Conservation (phyloP, 2,113 vertebrate species). For the Urocitellus parryii region DNA sequence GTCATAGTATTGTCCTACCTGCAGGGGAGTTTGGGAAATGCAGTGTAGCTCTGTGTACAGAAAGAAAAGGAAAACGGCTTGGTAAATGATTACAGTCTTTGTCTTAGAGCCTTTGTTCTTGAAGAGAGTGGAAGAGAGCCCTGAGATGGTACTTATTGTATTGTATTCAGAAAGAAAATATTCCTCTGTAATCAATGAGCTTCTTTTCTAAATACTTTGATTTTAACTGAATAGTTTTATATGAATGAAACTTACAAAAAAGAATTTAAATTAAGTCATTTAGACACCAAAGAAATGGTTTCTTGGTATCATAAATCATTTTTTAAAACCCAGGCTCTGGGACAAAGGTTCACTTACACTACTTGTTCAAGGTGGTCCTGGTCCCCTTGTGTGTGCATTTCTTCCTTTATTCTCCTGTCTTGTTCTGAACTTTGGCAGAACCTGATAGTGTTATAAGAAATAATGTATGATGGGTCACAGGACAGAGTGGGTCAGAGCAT, state of each 20-base stretch:
- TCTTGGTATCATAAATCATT: not conserved
- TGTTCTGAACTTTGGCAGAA: not conserved
- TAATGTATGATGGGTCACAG: not conserved
- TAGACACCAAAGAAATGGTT: not conserved
- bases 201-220: not conserved
- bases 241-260: not conserved
- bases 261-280: not conserved
- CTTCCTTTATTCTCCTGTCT: not conserved
- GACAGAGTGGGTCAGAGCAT: no score
- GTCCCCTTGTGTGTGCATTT: rapidly evolving
- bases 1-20: not conserved
- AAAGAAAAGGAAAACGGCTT: not conserved
- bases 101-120: not conserved
- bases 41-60: rapidly evolving
- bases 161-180: not conserved
- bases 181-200: not conserved
- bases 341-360: not conserved
- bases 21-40: not conserved
- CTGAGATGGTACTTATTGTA: not conserved
- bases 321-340: not conserved
- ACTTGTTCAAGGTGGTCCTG: not conserved
- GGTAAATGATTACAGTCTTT: not conserved
- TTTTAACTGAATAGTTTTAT: not conserved
- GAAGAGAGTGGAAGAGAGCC: not conserved
- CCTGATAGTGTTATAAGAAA: not conserved